A percentile compares a stretch with the other conserved stretches of the same genome.
Evolutionary conservation across 2,113 vertebrate genomes (phyloP).

Genomic region (Vulpes ferrilata): DNA sequence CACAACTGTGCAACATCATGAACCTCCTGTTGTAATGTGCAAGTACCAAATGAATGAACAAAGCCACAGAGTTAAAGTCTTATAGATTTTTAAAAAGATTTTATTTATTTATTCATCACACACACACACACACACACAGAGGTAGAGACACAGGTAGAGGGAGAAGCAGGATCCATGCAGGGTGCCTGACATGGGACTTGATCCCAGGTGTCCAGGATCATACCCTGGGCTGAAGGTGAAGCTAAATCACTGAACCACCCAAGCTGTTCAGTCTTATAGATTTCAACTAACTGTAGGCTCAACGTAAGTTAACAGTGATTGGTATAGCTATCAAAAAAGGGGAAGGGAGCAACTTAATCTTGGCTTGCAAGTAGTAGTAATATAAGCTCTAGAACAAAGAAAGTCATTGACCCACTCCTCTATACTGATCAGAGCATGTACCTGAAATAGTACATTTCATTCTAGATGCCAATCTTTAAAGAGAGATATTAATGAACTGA

Average conservation of each 20-base stretch:
- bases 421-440: slow-evolving; percentile 45
- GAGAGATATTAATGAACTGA: slow-evolving; percentile 36
- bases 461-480: slow-evolving; percentile 63
- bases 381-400: slow-evolving; percentile 54
- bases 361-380: background rate
- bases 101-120: no score
- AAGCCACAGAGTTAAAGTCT: slow-evolving; percentile 43
- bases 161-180: no score
- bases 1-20: background rate
- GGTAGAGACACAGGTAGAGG: no score
- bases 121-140: no score
- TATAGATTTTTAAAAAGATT: background rate
- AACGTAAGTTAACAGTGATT: slow-evolving; percentile 29
- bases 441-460: slow-evolving; percentile 58
- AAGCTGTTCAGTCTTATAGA: background rate
- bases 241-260: no score
- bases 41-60: slow-evolving; percentile 45
- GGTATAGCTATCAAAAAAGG: background rate
- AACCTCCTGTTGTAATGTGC: background rate
- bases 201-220: no score
- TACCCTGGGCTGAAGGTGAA: no score
- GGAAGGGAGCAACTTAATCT: background rate
- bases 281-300: slow-evolving; percentile 9
- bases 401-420: background rate
- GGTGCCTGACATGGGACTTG: no score